These are phyloP conservation scores for Hucho hucho DNA, from an alignment of 2,113 vertebrate species.

Conservation along the genomic window DNA sequence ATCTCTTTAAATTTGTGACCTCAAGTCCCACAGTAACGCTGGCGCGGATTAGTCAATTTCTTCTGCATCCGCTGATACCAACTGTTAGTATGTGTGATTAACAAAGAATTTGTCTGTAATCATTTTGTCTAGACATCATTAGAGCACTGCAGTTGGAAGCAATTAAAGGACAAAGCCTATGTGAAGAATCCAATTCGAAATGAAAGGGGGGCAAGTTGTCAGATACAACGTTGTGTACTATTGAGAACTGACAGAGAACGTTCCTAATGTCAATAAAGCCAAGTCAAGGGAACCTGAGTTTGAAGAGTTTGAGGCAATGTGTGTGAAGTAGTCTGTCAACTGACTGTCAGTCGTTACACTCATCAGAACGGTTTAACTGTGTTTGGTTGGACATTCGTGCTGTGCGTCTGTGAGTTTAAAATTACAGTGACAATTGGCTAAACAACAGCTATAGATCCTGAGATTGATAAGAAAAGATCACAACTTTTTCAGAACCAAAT, in stretches of 20 bases:
- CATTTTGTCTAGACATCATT: background rate
- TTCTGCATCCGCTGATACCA: too few species aligned
- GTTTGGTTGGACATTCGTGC: background rate
- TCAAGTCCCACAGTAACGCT: too few species aligned
- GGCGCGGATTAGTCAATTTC: too few species aligned
- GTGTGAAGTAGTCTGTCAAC: background rate
- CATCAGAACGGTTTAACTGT: background rate
- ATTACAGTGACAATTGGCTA: background rate
- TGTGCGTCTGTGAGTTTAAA: background rate
- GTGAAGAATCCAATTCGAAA: background rate
- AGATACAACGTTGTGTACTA: background rate
- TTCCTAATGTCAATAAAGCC: too few species aligned
- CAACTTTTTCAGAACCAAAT: conserved; percentile 25
- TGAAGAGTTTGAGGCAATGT: background rate
- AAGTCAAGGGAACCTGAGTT: background rate
- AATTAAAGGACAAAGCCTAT: background rate
- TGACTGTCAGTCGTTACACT: background rate
- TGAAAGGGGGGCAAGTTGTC: background rate
- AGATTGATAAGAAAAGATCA: conserved; percentile 11
- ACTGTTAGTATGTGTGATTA: background rate
- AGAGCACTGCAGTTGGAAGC: background rate
- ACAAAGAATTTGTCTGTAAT: background rate
- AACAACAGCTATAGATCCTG: background rate
- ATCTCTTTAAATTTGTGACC: background rate
- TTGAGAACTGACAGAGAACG: background rate